Evolutionary conservation across 1,140 invertebrate species (phyloP).

Genomic region (Drosophila chauvacae): DNA sequence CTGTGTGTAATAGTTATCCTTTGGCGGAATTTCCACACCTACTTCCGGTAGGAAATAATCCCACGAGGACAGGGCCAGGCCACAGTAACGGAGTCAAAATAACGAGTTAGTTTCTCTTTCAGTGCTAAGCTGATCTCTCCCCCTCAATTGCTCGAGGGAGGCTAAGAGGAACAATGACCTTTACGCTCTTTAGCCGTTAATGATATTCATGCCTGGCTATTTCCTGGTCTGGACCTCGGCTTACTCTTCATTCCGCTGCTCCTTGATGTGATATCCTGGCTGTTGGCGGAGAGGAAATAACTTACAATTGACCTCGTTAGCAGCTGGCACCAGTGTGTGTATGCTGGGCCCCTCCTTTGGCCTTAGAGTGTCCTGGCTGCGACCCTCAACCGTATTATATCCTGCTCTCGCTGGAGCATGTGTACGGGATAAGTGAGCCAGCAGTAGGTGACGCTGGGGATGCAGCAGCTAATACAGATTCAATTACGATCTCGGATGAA

Average conservation of each 20-base stretch:
- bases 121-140: constrained; percentile 32
- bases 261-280: constrained; percentile 35
- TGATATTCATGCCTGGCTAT: constrained; percentile 73
- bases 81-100: constrained; percentile 12
- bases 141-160: constrained; percentile 1
- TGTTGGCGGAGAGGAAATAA: constrained; percentile 67
- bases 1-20: too few relatives aligned
- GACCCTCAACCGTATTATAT: constrained; percentile 77
- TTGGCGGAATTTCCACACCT: not conserved
- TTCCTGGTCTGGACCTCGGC: constrained; percentile 59
- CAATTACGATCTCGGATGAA: constrained; percentile 55
- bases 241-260: constrained; percentile 28
- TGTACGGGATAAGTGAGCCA: constrained; percentile 28
- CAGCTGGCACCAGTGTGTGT: constrained; percentile 54
- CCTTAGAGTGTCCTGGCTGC: constrained; percentile 64
- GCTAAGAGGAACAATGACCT: constrained; percentile 48
- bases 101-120: constrained; percentile 32
- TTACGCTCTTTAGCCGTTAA: constrained; percentile 69
- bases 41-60: not conserved
- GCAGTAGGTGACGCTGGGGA: constrained; percentile 19
- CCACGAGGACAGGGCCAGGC: not conserved
- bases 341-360: constrained; percentile 36
- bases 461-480: constrained; percentile 64
- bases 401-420: constrained; percentile 31
- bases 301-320: constrained; percentile 82